Evolutionary conservation across 2,797 vertebrate species (phyloP).

Genomic region (Phylloscopus collybita): DNA sequence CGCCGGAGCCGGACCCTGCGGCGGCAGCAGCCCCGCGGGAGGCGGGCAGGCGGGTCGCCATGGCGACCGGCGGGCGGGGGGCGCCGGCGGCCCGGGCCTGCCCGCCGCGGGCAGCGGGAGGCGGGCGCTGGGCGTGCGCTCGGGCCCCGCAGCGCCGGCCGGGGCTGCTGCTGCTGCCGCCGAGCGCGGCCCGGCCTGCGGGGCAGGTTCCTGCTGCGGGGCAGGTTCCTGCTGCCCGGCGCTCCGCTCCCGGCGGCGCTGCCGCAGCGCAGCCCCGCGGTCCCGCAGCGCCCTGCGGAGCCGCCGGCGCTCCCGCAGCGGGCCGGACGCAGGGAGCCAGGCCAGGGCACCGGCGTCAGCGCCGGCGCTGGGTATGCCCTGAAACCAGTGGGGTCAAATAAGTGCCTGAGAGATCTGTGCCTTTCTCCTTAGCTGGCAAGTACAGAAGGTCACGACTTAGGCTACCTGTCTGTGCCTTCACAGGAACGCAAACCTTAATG

Average conservation of each 20-base stretch:
- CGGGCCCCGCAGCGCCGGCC: not conserved
- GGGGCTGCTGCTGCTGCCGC: not conserved
- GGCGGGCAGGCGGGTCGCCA: not conserved
- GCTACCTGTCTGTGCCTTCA: not conserved
- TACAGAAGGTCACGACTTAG: not conserved
- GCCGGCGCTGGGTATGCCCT: not conserved
- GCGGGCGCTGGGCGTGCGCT: not conserved
- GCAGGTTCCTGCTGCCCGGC: no score
- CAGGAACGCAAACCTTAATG: rapidly evolving
- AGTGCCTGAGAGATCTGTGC: rapidly evolving
- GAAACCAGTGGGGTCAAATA: no score
- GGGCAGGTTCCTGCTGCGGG: not conserved
- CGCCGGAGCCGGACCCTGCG: not conserved
- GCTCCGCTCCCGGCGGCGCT: no score
- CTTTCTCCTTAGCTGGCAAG: not conserved
- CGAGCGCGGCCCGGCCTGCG: not conserved
- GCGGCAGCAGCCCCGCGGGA: not conserved
- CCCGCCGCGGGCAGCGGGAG: not conserved
- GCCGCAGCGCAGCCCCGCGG: not conserved
- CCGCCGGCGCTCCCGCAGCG: not conserved
- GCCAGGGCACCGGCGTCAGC: rapidly evolving
- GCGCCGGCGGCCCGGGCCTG: not conserved
- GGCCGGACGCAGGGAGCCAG: rapidly evolving
- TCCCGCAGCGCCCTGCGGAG: not conserved
- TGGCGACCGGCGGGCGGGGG: not conserved